These are phyloP conservation scores for Diadumene lineata DNA, from an alignment of 92 coral and sea anemone species.

Conservation along the genomic window DNA sequence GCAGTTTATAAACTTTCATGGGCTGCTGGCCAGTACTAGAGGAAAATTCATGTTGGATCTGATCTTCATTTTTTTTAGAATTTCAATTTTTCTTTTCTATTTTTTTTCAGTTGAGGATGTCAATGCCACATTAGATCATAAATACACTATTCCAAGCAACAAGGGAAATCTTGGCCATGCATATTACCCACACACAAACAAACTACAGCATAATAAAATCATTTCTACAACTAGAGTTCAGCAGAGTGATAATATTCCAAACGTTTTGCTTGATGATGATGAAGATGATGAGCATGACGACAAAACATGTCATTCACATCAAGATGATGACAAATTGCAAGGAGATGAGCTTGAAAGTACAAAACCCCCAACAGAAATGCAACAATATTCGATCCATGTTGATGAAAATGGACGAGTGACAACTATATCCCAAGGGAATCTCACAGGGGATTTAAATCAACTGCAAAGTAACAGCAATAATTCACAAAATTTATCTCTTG, in stretches of 20 bases:
- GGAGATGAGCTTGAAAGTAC: not conserved
- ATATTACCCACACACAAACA: constrained; percentile 15
- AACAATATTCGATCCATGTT: not conserved
- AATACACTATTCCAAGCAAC: not conserved
- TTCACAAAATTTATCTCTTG: not conserved
- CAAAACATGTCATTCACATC: not conserved
- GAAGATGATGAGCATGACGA: constrained; percentile 6
- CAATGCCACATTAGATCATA: not conserved
- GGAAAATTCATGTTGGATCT: too few relatives aligned
- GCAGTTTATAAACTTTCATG: too few relatives aligned
- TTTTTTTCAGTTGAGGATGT: not conserved
- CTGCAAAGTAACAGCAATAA: not conserved
- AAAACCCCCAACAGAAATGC: not conserved
- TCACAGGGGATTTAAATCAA: not conserved
- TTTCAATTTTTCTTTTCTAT: too few relatives aligned
- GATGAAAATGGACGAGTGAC: not conserved
- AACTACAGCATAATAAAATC: not conserved
- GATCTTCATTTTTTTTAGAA: too few relatives aligned
- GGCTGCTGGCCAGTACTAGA: too few relatives aligned
- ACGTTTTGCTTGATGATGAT: constrained; percentile 6
- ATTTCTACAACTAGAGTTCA: not conserved
- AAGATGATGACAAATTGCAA: not conserved
- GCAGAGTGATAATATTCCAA: not conserved
- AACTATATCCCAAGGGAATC: not conserved
- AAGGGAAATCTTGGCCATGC: not conserved